Evolutionary conservation across 2,113 vertebrate species (phyloP).

Genomic region (Tympanuchus pallidicinctus): DNA sequence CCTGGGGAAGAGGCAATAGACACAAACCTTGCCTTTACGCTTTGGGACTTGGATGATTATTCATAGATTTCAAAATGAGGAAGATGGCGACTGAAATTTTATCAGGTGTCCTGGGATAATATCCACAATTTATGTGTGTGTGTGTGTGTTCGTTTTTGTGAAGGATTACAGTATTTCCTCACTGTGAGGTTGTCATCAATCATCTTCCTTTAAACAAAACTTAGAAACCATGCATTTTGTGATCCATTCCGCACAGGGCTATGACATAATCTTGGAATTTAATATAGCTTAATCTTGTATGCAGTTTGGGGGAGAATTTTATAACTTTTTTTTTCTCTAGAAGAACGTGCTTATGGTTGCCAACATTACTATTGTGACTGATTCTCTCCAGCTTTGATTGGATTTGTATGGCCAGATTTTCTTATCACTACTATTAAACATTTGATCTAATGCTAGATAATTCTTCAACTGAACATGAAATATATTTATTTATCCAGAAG

Average conservation of each 20-base stretch:
- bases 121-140: too few species aligned
- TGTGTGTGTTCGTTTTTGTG: not conserved
- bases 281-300: not conserved
- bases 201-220: not conserved
- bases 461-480: slow-evolving; percentile 53
- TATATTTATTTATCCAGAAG: slow-evolving; percentile 50
- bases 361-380: not conserved
- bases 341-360: not conserved
- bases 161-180: not conserved
- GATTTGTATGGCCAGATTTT: slow-evolving; percentile 30
- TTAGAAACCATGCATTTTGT: not conserved
- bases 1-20: not conserved
- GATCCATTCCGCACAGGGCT: not conserved
- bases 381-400: slow-evolving; percentile 40
- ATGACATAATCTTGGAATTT: not conserved
- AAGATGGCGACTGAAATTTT: not conserved
- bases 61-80: not conserved
- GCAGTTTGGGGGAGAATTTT: not conserved
- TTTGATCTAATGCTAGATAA: slow-evolving; percentile 60
- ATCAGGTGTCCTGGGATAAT: not conserved
- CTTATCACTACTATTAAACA: slow-evolving; percentile 7
- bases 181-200: not conserved
- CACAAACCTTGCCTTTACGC: not conserved
- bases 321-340: not conserved
- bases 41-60: not conserved